These are phyloP conservation scores for Rotaria macrura DNA, from an alignment of 2,888 invertebrate species.

Conservation along the genomic window DNA sequence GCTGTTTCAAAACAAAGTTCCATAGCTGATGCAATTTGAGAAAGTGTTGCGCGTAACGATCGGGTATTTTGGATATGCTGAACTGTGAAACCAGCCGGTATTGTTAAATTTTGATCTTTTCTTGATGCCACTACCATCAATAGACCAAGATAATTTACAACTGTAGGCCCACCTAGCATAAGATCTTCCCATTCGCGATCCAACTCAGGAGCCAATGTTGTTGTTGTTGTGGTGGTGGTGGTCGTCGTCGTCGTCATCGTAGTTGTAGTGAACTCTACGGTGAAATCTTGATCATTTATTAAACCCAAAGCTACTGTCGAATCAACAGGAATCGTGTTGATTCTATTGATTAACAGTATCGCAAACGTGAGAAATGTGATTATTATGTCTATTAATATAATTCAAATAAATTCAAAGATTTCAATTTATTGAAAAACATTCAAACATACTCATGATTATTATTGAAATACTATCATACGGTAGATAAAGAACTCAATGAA, in stretches of 20 bases:
- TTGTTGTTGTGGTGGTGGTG: neutral
- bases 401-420: neutral
- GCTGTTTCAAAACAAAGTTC: neutral
- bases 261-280: neutral
- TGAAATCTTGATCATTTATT: too few species aligned
- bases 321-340: neutral
- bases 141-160: neutral
- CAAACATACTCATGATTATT: neutral
- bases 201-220: neutral
- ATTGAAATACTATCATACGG: too few species aligned
- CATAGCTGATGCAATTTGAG: neutral
- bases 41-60: neutral
- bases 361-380: neutral
- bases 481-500: too few species aligned
- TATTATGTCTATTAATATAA: neutral
- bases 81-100: neutral
- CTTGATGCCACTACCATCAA: neutral
- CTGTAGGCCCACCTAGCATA: neutral
- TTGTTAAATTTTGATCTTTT: neutral
- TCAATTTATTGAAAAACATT: neutral
- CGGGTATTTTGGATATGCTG: neutral
- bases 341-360: neutral
- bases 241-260: neutral
- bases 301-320: too few species aligned
- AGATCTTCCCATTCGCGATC: conserved; percentile 3